Percentiles rank a stretch among this genome's conserved stretches.
Evolutionary conservation across 2,888 invertebrate species (phyloP).

Genomic region (Campoplex capitator): DNA sequence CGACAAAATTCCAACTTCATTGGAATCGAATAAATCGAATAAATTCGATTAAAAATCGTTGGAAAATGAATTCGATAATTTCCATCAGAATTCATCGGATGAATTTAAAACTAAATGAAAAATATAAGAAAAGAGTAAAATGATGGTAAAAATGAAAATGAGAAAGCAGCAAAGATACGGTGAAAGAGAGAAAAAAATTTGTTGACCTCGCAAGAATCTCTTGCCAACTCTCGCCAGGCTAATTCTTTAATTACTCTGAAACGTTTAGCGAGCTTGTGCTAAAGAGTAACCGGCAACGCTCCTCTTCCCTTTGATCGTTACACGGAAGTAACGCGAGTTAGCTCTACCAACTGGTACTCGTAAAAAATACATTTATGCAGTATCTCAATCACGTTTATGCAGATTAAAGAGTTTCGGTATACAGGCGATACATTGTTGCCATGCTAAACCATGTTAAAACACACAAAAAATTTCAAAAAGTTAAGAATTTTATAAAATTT

Average conservation of each 20-base stretch:
- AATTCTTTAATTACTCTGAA: slow-evolving; percentile 82
- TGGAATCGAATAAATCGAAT: background rate
- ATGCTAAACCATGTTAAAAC: too few species aligned
- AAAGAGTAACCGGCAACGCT: slow-evolving; percentile 68
- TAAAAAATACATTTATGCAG: slow-evolving; percentile 4
- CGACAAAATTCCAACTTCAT: background rate
- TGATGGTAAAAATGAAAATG: background rate
- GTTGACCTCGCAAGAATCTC: slow-evolving; percentile 19
- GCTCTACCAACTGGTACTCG: background rate
- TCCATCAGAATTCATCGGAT: background rate
- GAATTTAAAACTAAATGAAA: slow-evolving; percentile 10
- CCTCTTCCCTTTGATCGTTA: slow-evolving; percentile 53
- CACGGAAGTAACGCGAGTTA: slow-evolving; percentile 15
- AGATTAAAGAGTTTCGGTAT: too few species aligned
- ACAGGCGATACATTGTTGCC: too few species aligned
- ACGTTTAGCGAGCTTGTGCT: slow-evolving; percentile 79
- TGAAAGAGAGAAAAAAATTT: background rate
- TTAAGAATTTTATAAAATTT: too few species aligned
- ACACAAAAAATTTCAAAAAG: too few species aligned
- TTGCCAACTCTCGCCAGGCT: slow-evolving; percentile 69
- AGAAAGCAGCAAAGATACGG: background rate
- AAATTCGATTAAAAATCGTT: background rate
- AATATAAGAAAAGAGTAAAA: slow-evolving; percentile 1
- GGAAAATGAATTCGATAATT: background rate
- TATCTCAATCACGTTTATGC: background rate